Conservation (phyloP, 2,797 vertebrate species). For the Sternarchorhynchus goeldii region DNA sequence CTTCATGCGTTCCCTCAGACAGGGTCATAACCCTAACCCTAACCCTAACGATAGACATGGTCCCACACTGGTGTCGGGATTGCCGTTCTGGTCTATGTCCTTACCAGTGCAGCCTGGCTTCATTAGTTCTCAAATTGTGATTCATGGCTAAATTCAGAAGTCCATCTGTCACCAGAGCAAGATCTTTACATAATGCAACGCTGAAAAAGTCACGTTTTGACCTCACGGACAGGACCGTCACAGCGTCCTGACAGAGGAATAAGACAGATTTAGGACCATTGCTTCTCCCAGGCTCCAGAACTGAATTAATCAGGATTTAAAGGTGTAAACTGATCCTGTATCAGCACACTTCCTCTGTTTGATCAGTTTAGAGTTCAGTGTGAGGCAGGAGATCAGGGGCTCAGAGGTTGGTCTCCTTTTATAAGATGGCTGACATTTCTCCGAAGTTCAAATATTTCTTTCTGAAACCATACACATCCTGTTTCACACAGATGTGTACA, state of each 20-base stretch:
- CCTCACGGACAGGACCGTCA: neutral
- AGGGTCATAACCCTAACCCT: no score
- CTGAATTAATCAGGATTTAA: neutral
- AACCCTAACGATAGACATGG: no score
- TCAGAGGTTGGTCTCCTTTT: slow-evolving; percentile 35
- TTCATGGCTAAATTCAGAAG: neutral
- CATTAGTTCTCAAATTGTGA: neutral
- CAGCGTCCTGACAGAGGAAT: neutral
- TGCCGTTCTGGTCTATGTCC: neutral
- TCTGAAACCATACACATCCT: slow-evolving; percentile 31
- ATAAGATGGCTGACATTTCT: slow-evolving; percentile 49
- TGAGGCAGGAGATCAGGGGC: neutral
- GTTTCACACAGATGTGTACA: neutral
- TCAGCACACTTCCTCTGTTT: neutral
- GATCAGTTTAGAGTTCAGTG: slow-evolving; percentile 1
- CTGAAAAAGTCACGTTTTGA: slow-evolving; percentile 7
- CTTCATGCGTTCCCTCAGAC: neutral
- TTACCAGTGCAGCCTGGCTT: neutral
- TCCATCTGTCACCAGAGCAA: slow-evolving; percentile 2
- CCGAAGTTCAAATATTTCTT: slow-evolving; percentile 45
- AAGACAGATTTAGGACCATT: neutral
- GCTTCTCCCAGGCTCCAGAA: neutral
- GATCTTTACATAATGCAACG: slow-evolving; percentile 4
- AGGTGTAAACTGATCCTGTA: neutral
- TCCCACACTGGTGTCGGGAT: neutral